Evolutionary conservation across 2,888 invertebrate species (phyloP).

Genomic region (Mantis religiosa): DNA sequence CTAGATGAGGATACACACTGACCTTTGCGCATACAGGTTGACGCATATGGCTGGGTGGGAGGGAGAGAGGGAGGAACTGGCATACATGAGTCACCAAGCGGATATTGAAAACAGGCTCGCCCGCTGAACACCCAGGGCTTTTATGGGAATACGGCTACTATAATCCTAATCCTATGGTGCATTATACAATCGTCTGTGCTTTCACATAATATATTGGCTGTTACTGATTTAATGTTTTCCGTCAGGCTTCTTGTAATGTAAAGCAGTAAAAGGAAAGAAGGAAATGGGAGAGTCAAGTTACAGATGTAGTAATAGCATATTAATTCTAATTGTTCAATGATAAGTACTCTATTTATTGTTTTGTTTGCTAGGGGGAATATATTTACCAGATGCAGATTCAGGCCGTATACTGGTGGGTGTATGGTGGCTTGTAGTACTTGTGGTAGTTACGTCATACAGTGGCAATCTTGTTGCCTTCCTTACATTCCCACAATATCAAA

Average conservation of each 20-base stretch:
- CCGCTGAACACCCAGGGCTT: no score
- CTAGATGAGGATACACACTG: no score
- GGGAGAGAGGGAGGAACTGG: no score
- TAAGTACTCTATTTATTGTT: background rate
- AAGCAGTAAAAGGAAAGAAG: background rate
- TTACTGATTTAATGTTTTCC: no score
- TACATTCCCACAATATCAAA: slow-evolving; percentile 81
- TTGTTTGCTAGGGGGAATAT: slow-evolving; percentile 70
- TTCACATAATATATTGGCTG: no score
- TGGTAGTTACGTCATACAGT: slow-evolving; percentile 86
- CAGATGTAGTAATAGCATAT: background rate
- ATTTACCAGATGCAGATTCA: slow-evolving; percentile 79
- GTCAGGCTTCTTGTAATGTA: background rate
- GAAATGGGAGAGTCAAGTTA: background rate
- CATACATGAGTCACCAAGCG: no score
- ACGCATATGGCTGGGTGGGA: no score
- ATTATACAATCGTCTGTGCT: no score
- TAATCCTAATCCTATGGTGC: no score
- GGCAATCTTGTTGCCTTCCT: slow-evolving; percentile 89
- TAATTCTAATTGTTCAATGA: background rate
- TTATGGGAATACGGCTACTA: no score
- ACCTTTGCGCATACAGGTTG: no score
- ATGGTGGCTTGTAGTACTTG: slow-evolving; percentile 89
- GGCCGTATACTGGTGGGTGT: slow-evolving; percentile 80
- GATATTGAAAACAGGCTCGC: no score